Conservation (phyloP, 2,888 invertebrate genomes). For the Andrena flavipes region DNA sequence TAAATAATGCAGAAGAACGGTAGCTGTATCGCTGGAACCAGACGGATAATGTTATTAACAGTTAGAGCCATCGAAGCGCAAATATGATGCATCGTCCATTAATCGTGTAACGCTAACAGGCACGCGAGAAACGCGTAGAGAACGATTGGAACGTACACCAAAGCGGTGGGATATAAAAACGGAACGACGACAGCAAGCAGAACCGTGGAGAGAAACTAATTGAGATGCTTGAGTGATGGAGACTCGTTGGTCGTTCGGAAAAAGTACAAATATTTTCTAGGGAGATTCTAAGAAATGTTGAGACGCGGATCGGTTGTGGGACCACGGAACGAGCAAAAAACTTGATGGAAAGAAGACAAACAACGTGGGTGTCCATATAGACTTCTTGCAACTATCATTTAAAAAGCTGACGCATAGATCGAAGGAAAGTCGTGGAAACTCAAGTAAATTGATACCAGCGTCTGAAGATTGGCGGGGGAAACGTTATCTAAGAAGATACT, state of each 20-base stretch:
- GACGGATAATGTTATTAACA: slow-evolving; percentile 26
- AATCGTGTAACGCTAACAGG: background rate
- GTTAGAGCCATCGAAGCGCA: slow-evolving; percentile 7
- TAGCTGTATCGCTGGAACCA: background rate
- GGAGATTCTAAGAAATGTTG: background rate
- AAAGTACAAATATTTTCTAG: slow-evolving; percentile 11
- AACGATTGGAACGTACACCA: background rate
- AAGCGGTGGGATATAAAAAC: background rate
- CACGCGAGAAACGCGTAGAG: background rate
- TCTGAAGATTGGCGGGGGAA: background rate
- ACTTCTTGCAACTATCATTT: background rate
- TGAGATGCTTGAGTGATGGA: slow-evolving; percentile 2
- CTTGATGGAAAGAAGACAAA: background rate
- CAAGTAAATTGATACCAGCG: slow-evolving; percentile 3
- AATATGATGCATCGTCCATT: background rate
- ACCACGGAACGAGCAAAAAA: background rate
- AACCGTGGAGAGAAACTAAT: background rate
- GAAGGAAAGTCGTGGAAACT: background rate
- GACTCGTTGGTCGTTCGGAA: background rate
- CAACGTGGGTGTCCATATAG: background rate
- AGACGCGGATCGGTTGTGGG: background rate
- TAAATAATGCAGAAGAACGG: background rate
- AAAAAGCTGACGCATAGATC: slow-evolving; percentile 25
- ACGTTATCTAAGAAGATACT: background rate
- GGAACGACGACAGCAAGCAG: background rate